Evolutionary conservation across 2,113 vertebrate species (phyloP).

Genomic region (Philantomba maxwellii): DNA sequence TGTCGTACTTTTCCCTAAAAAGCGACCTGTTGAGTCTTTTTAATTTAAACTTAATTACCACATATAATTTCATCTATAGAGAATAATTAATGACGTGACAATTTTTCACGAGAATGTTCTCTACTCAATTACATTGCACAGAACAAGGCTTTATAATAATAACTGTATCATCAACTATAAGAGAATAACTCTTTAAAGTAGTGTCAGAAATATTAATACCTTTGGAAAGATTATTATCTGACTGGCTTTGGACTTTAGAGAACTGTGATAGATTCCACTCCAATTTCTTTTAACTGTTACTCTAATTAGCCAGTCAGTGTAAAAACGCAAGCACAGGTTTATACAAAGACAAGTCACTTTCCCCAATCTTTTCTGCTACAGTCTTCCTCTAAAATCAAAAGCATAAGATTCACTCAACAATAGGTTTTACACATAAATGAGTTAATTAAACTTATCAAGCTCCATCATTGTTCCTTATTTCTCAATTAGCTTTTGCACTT

Average conservation of each 20-base stretch:
- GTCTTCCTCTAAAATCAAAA: slow-evolving; percentile 20
- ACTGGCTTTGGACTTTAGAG: not conserved
- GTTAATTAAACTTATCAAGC: not conserved
- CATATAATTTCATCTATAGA: not conserved
- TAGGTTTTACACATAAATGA: not conserved
- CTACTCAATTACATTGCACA: not conserved
- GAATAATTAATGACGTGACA: not conserved
- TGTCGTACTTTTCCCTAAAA: not conserved
- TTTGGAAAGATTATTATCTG: not conserved
- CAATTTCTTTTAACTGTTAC: not conserved
- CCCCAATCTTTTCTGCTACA: not conserved
- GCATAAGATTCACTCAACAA: not conserved
- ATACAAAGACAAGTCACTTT: not conserved
- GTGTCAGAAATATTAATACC: not conserved
- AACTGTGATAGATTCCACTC: not conserved
- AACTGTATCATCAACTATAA: not conserved
- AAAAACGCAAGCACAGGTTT: not conserved
- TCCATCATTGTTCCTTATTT: slow-evolving; percentile 16
- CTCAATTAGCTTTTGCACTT: slow-evolving; percentile 16
- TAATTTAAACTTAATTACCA: not conserved
- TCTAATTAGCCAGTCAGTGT: not conserved
- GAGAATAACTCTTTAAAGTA: not conserved
- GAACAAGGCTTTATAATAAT: not conserved
- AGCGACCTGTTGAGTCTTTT: not conserved
- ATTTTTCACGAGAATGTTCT: not conserved